Conservation (phyloP, 2,888 invertebrate species). For the Lordiphosa andalusiaca region DNA sequence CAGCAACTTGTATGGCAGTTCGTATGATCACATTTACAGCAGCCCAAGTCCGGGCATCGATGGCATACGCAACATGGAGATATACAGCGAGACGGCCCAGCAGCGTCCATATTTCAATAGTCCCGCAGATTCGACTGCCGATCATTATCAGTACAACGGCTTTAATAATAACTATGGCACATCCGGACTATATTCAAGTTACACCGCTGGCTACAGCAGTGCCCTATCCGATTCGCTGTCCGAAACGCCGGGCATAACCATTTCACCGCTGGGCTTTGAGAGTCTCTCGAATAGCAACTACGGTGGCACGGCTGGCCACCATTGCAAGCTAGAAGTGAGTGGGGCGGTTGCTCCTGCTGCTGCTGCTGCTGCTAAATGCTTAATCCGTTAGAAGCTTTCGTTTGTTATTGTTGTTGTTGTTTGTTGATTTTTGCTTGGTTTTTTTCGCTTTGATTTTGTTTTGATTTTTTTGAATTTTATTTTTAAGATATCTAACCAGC, state of each 20-base stretch:
- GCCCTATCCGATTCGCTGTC: constrained; percentile 73
- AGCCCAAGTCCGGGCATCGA: constrained; percentile 60
- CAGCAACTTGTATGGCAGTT: constrained; percentile 18
- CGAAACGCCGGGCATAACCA: constrained; percentile 73
- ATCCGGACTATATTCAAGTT: constrained; percentile 41
- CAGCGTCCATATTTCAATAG: constrained; percentile 40
- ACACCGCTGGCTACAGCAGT: constrained; percentile 63
- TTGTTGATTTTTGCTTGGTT: no score
- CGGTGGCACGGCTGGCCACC: constrained; percentile 28
- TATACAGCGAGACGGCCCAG: constrained; percentile 31
- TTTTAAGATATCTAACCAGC: no score
- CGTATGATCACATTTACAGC: constrained; percentile 18
- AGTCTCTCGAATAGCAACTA: constrained; percentile 12
- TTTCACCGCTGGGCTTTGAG: constrained; percentile 54
- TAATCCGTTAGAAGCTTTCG: not conserved
- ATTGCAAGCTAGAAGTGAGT: constrained; percentile 77
- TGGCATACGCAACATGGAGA: constrained; percentile 67
- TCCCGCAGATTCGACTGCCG: constrained; percentile 48
- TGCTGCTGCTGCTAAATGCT: constrained; percentile 4
- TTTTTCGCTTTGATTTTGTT: no score
- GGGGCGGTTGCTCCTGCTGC: not conserved
- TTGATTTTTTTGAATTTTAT: no score
- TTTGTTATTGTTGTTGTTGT: no score
- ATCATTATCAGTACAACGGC: constrained; percentile 4
- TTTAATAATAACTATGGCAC: constrained; percentile 35